These are phyloP conservation scores for Hyles euphorbiae DNA, from an alignment of 1,140 invertebrate species.

Conservation along the genomic window DNA sequence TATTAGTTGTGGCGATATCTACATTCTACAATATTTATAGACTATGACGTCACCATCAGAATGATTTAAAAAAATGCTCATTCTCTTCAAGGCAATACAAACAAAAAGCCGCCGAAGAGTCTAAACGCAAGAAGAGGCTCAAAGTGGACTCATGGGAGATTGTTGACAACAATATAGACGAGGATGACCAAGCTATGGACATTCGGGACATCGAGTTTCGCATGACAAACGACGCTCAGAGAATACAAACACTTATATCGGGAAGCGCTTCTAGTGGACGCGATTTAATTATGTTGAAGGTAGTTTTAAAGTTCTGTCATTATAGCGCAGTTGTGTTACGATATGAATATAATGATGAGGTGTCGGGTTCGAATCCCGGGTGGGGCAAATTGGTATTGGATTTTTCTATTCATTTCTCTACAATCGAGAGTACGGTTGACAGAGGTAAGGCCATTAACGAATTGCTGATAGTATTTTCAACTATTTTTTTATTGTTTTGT, in stretches of 20 bases:
- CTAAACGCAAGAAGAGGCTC: conserved; percentile 85
- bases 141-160: conserved; percentile 76
- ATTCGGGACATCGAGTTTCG: conserved; percentile 95
- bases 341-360: too few relatives aligned
- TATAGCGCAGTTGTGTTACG: background rate
- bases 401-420: too few relatives aligned
- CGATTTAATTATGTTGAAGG: conserved; percentile 85
- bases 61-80: too few relatives aligned
- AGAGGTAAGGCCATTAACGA: too few relatives aligned
- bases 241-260: conserved; percentile 80
- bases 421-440: too few relatives aligned
- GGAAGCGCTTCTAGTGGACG: conserved; percentile 85
- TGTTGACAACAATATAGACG: conserved; percentile 74
- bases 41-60: background rate
- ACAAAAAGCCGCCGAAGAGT: conserved; percentile 77
- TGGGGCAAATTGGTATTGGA: too few relatives aligned
- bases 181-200: conserved; percentile 81
- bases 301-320: conserved; percentile 10
- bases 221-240: conserved; percentile 82
- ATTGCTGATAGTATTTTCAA: too few relatives aligned
- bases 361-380: too few relatives aligned
- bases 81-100: conserved; percentile 64
- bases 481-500: background rate
- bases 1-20: too few relatives aligned
- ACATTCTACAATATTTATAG: too few relatives aligned